Base-by-base conservation (phyloP, 2,797 vertebrate species). In the Fundulus diaphanus region DNA sequence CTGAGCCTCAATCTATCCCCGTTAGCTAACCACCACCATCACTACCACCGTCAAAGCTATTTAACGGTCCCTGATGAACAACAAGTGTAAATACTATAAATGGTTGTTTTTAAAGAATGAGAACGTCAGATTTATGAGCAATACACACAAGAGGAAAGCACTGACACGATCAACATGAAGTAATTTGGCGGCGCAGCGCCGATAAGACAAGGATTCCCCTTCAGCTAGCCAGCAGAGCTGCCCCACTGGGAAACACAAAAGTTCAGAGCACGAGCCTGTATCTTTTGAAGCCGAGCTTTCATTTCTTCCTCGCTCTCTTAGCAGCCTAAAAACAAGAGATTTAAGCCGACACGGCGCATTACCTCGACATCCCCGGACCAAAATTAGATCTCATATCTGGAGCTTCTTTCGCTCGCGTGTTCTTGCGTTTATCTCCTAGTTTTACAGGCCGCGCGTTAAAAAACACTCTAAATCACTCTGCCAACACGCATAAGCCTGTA, bases 211-310 rank as follows among this genome's bases (percentile, higher is more conserved):
- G 61, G 80, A 73, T 63, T 63, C 42, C 33, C 61, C 37, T 74
- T 73, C 7, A 81, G 77, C 72, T 12, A 59, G 12, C 57, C 70
- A 72, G n/a, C 49, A 57, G 59, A 82, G 69, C 24, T n/a, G 70
- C 24, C 67, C 77, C 83, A 42, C 2, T 15, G 76, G 72, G 78
- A 78, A 42, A 48, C 48, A 33, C 65, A 74, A 63, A 44, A 82
- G 82, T 82, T 82, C 76, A 85, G 49, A 80, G 71, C 52, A 42
- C n/a, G 24, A 65, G 44, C 72, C 57, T 61, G n/a, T 37, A 29
- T 72, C 80, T 56, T 81, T 86, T 85, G 68, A 81, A 83, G 70
- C 74, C 42, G 24, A 63, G 72, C 79, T 74, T 79, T 76, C 27
- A 54, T 76, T 75, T 79, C n/a, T 35, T 59, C 20, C 57, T 74